Conservation (phyloP, 2,113 vertebrate species). For the Catagonus wagneri region DNA sequence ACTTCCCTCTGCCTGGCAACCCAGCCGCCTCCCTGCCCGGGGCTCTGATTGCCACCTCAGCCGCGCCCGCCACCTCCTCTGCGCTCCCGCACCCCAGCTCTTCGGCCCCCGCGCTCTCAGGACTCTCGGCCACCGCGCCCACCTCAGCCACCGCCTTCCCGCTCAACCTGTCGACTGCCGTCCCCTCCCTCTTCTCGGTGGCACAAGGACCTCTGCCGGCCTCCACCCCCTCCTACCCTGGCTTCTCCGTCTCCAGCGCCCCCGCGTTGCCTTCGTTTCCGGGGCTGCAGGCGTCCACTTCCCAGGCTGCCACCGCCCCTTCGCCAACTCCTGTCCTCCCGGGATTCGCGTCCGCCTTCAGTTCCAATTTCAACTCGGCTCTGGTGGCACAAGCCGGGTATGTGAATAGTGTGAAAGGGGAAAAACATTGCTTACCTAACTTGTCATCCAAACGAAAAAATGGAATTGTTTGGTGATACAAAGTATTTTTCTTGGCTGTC, state of each 20-base stretch:
- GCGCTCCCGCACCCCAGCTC: slow-evolving; percentile 79
- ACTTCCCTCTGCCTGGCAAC: slow-evolving; percentile 87
- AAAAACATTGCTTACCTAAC: background rate
- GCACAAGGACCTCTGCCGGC: slow-evolving; percentile 88
- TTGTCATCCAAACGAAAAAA: background rate
- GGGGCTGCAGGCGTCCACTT: slow-evolving; percentile 92
- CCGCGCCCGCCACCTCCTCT: slow-evolving; percentile 79
- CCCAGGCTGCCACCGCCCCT: slow-evolving; percentile 91
- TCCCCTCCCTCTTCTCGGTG: slow-evolving; percentile 93
- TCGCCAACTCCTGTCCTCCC: slow-evolving; percentile 95
- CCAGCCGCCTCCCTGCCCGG: slow-evolving; percentile 84
- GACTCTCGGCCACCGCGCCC: slow-evolving; percentile 87
- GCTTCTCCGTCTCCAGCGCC: slow-evolving; percentile 93
- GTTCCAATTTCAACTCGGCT: slow-evolving; percentile 96
- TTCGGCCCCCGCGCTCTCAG: slow-evolving; percentile 88
- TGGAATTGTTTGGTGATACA: background rate
- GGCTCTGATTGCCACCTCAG: slow-evolving; percentile 83
- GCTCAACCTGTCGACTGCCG: slow-evolving; percentile 91
- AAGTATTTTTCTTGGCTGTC: background rate
- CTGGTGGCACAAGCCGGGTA: slow-evolving; percentile 93
- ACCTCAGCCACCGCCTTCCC: slow-evolving; percentile 87
- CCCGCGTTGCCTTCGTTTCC: slow-evolving; percentile 95
- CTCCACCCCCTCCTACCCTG: slow-evolving; percentile 91
- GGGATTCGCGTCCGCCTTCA: slow-evolving; percentile 97
- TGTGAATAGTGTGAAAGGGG: slow-evolving; percentile 66